phyloP scores from a whole-genome alignment of 2,888 invertebrate genomes.

The Caradrina clavipalpis region DNA sequence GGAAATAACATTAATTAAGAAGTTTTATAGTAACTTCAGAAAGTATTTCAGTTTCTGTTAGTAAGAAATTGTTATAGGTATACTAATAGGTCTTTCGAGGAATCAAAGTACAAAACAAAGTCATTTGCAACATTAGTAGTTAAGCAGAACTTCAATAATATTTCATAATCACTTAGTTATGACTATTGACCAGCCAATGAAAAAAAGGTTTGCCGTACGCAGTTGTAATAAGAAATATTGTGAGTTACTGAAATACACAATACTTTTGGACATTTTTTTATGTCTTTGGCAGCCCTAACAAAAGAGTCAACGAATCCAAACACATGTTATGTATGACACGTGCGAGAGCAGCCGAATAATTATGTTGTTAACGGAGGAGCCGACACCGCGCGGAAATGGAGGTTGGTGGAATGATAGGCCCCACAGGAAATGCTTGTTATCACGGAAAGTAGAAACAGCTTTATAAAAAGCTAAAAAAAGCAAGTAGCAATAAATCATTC shows the following conservation, averaged over 20 bases:
- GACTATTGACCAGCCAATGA: no score
- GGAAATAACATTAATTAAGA: background rate
- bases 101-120: background rate
- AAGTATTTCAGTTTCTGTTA: background rate
- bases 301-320: constrained; percentile 10
- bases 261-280: background rate
- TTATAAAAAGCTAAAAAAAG: background rate
- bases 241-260: no score
- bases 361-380: constrained; percentile 8
- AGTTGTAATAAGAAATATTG: no score
- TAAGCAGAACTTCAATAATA: no score
- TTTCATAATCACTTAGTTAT: no score
- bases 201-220: no score
- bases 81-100: no score
- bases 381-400: constrained; percentile 2
- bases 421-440: background rate
- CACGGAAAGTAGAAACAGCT: background rate
- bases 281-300: constrained; percentile 1
- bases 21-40: background rate
- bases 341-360: constrained; percentile 13
- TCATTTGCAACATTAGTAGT: no score
- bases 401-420: background rate
- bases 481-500: background rate
- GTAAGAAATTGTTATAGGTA: background rate
- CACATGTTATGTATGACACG: constrained; percentile 13